Evolutionary conservation across 37 sponge, comb jelly and placozoan species (phyloP), one percentile per base, ranked within the genome.

Genomic region (Petrosia ficiformis): DNA sequence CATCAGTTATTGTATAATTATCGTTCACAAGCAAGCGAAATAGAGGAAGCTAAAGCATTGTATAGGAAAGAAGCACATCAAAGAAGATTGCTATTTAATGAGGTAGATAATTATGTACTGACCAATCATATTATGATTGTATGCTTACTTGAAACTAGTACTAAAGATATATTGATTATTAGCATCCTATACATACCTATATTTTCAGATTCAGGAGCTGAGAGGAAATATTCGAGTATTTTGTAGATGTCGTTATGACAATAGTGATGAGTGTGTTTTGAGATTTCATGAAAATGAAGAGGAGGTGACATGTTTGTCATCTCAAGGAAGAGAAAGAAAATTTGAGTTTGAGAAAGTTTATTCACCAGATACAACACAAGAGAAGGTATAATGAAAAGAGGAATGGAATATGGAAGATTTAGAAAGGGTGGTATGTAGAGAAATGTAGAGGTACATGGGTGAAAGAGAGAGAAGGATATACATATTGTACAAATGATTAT

Each of bases 151-250:
- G n/a, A n/a, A n/a, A n/a, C n/a, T n/a, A n/a, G n/a, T n/a, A n/a
- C n/a, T n/a, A n/a, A n/a, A n/a, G n/a, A n/a, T n/a, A n/a, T n/a
- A n/a, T n/a, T n/a, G n/a, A n/a, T n/a, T n/a, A n/a, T n/a, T n/a
- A n/a, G n/a, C 10, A 64, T 14, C 54, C 54, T 14, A 48, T 48
- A 19, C 54, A 48, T 32, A 2, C 21, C 42, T 42, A 30, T 30
- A 22, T 73, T 3, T 59, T 28, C 25, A 92, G 93, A 57, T 92
- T 0, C 86, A 87, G 61, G 93, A 92, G 61, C 65, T 92, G 42
- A 59, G 84, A 19, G 93, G 93, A 1, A 92, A 92, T 58, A 88
- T 92, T 65, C 73, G 93, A 26, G 93, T 92, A 59, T 92, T 92
- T 44, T 92, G 93, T 59, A 77, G 93, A 0, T 92, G 89, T 72